Percentiles rank a stretch among this genome's conserved stretches.
Conservation (phyloP, 2,888 invertebrate genomes). For the Diachrysia chrysitis region DNA sequence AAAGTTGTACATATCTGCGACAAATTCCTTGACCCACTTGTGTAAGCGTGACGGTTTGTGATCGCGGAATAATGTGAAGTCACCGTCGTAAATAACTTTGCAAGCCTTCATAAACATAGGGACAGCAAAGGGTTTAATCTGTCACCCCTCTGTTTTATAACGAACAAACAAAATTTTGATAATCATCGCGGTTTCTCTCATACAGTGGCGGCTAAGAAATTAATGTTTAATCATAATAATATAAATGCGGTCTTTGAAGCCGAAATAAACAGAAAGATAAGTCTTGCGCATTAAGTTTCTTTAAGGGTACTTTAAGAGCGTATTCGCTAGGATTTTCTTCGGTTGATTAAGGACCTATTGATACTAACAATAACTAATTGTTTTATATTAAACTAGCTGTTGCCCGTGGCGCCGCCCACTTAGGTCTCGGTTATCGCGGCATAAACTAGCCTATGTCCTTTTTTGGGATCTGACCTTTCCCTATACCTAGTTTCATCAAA, state of each 20-base stretch:
- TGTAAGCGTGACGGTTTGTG: slow-evolving; percentile 42
- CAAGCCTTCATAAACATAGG: slow-evolving; percentile 58
- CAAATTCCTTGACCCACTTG: slow-evolving; percentile 59
- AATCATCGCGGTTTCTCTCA: slow-evolving; percentile 41
- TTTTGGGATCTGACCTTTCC: no score
- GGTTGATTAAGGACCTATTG: not conserved
- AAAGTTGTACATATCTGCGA: slow-evolving; percentile 46
- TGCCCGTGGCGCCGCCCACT: no score
- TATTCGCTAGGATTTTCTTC: not conserved
- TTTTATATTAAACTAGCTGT: not conserved
- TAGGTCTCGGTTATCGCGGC: no score
- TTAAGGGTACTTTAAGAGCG: not conserved
- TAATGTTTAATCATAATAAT: slow-evolving; percentile 6
- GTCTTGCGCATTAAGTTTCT: not conserved
- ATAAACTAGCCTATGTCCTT: no score
- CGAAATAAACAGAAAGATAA: not conserved
- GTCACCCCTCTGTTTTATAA: slow-evolving; percentile 49
- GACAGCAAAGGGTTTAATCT: slow-evolving; percentile 54
- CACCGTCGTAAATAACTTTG: slow-evolving; percentile 61
- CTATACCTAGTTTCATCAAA: no score
- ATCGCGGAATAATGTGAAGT: slow-evolving; percentile 54
- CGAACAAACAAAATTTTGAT: slow-evolving; percentile 56
- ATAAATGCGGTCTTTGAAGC: not conserved
- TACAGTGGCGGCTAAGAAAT: slow-evolving; percentile 30
- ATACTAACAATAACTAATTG: not conserved